A percentile compares a stretch with the other conserved stretches of the same genome.
Evolutionary conservation across 2,797 vertebrate species (phyloP).

Genomic region (Karalla daura): DNA sequence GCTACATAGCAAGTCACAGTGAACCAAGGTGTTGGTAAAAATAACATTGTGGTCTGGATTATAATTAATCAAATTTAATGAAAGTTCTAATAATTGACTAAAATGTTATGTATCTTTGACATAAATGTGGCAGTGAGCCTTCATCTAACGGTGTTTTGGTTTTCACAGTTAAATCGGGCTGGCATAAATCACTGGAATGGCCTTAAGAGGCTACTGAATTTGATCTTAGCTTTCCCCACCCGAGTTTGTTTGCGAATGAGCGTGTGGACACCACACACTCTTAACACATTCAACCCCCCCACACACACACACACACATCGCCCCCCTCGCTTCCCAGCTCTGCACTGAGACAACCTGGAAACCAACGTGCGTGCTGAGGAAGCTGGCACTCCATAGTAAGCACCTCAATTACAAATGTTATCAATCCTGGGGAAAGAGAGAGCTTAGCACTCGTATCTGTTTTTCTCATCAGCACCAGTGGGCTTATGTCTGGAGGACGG

Average conservation of each 20-base stretch:
- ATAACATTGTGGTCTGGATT: conserved; percentile 14
- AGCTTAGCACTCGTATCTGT: conserved; percentile 74
- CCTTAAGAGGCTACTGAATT: conserved; percentile 47
- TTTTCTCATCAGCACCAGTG: conserved; percentile 74
- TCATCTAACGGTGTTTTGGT: conserved; percentile 4
- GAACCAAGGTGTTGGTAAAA: conserved; percentile 58
- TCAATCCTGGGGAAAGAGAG: conserved; percentile 68
- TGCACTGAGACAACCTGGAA: conserved; percentile 69
- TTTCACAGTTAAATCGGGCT: conserved; percentile 18
- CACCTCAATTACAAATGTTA: conserved; percentile 82
- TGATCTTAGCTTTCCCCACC: conserved; percentile 48
- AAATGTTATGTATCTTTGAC: background rate
- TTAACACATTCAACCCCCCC: conserved; percentile 54
- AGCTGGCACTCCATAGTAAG: conserved; percentile 73
- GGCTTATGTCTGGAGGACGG: conserved; percentile 25
- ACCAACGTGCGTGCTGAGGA: conserved; percentile 54
- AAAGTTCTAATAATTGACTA: background rate
- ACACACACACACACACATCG: too few relatives aligned
- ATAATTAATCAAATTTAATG: background rate
- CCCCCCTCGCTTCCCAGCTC: conserved; percentile 15
- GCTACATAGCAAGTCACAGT: conserved; percentile 15
- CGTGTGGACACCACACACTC: conserved; percentile 53
- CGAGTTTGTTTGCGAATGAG: conserved; percentile 61
- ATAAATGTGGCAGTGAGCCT: background rate
- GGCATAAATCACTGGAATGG: conserved; percentile 36